Base-by-base conservation (phyloP, 2,797 vertebrate species). In the Pipistrellus pygmaeus region DNA sequence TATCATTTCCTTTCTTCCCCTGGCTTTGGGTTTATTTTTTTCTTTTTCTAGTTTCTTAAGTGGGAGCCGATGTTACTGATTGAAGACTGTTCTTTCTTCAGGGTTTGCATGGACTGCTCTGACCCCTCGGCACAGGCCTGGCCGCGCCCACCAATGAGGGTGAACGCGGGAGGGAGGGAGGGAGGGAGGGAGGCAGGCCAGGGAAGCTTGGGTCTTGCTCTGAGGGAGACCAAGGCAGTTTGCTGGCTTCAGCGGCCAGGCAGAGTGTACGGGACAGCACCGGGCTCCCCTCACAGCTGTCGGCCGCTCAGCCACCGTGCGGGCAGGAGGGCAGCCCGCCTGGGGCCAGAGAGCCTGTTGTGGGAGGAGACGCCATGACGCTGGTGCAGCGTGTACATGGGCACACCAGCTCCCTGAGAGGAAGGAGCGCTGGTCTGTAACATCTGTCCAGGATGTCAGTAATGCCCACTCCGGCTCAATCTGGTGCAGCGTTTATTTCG, bases 201-300 rank as follows among this genome's bases (percentile, higher is more conserved):
- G 13, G 11, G 13, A 27, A 3, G 2, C 25, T 62, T 60, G 10
- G 12, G 12, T 25, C 44, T 71, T 46, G 8, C 41, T 73, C 48
- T 64, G 41, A 11, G 32, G n/a, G 15, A 35, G 7, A 48, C 18
- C 0, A 2, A 4, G 4, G 12, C 4, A 30, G 0, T 78, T 48
- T 8, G 8, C 20, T 35, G 23, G 51, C 18, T 68, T 48, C 15
- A 5, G 3, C n/a, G 25, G 5, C 38, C 18, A 9, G 5, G 23
- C 30, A 2, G 38, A n/a, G 8, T 2, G 0, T 7, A n/a, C 32
- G 73, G 30, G 21, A 5, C 10, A 7, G 21, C 1, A 4, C 21
- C 1, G 4, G 66, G 6, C 3, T 15, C 66, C 35, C 27, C 51
- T 51, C 53, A 30, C 32, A 8, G 30, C 41, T 64, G 10, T 10